Evolutionary conservation across 2,797 vertebrate species (phyloP).

Genomic region (Leptatherina wallacei): DNA sequence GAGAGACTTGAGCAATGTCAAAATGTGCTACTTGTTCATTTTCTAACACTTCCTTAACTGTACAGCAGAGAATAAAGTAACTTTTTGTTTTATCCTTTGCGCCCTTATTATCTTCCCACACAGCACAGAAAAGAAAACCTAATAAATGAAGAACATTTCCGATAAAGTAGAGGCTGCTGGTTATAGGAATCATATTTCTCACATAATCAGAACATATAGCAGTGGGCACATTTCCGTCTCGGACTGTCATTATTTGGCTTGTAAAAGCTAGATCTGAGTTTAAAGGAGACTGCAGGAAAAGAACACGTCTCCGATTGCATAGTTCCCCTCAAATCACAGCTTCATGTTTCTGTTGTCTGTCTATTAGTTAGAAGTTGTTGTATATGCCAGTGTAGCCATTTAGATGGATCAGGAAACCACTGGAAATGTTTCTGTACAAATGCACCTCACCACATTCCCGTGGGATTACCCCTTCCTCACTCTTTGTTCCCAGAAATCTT

Average conservation of each 20-base stretch:
- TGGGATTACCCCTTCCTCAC: constrained; percentile 37
- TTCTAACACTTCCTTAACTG: not conserved
- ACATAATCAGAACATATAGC: constrained; percentile 34
- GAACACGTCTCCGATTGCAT: constrained; percentile 54
- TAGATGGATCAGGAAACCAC: constrained; percentile 45
- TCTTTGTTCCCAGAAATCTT: constrained; percentile 67
- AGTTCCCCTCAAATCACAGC: constrained; percentile 45
- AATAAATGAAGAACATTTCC: constrained; percentile 13
- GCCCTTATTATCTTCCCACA: not conserved
- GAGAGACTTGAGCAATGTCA: not conserved
- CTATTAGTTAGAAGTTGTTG: constrained; percentile 15
- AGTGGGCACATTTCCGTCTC: constrained; percentile 25
- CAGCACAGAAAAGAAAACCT: constrained; percentile 6
- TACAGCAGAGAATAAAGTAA: not conserved
- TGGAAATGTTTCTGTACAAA: constrained; percentile 54
- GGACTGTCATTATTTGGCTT: constrained; percentile 36
- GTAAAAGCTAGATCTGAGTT: constrained; percentile 41
- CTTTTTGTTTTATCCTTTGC: not conserved
- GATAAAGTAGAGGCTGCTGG: constrained; percentile 15
- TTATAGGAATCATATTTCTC: constrained; percentile 36
- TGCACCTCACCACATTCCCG: constrained; percentile 22
- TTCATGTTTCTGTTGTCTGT: constrained; percentile 55
- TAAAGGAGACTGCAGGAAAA: constrained; percentile 33
- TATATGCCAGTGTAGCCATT: constrained; percentile 14
- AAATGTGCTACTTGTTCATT: not conserved